Evolutionary conservation across 2,113 vertebrate genomes (phyloP), one percentile per base, ranked within the genome.

Genomic region (Ptychochromis oligacanthus): DNA sequence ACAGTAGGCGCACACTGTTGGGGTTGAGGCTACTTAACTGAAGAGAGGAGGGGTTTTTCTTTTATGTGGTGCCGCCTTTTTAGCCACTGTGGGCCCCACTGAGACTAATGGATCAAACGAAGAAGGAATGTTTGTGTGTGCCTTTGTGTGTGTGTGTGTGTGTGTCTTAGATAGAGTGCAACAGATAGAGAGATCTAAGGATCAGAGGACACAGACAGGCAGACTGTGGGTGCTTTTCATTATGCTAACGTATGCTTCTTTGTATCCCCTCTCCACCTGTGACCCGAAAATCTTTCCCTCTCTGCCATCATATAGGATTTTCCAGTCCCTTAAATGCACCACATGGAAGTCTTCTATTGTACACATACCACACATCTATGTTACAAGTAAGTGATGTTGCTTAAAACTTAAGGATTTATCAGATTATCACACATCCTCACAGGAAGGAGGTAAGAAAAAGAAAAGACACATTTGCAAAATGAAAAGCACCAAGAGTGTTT

Each of bases 61-160:
- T 93, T 93, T 77, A 92, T 93, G 91, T 84, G 81, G 86, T 49
- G 85, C 67, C 2, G 58, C 57, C 79, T 74, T 59, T 77, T 79
- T 85, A 82, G 80, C 77, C 77, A 52, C 86, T 40, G 79, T 67
- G 62, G 87, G 89, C 70, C 85, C 87, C 87, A 86, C 56, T 56
- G 40, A 34, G 81, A 62, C 81, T 86, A 85, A 80, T 59, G 22
- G 83, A 88, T 87, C 82, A 84, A 87, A 92, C 24, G 55, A 70
- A 75, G 59, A 83, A 83, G 38, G 72, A 64, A 58, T 60, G 18
- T 74, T 18, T 72, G 54, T 17, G 24, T 43, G 65, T 38, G 22
- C 56, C 52, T 65, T 70, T 79, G 49, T 64, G 62, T 76, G 79
- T 18, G 65, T 72, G 54, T 36, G 62, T 54, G 79, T 72, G 34